These are phyloP conservation scores for Oryctes rhinoceros DNA, from an alignment of 1,140 invertebrate genomes.

Conservation along the genomic window DNA sequence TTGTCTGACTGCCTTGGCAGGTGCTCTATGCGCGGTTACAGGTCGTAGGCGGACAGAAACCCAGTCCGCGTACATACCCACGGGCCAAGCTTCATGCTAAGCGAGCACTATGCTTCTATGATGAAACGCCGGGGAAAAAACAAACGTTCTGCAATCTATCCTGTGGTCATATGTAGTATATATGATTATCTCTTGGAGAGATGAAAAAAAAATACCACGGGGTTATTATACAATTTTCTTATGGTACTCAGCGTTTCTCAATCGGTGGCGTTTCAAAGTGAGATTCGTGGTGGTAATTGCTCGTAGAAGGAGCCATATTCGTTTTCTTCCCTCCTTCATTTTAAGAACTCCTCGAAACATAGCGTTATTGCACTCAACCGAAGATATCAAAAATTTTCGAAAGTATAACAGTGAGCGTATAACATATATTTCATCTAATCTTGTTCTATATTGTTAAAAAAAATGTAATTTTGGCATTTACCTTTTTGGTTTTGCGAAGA, in stretches of 20 bases:
- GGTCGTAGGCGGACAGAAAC: conserved; percentile 34
- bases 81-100: conserved; percentile 10
- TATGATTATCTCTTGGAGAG: conserved; percentile 10
- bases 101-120: conserved; percentile 32
- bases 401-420: too few relatives aligned
- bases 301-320: too few relatives aligned
- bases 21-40: conserved; percentile 28
- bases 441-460: too few relatives aligned
- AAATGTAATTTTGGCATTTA: too few relatives aligned
- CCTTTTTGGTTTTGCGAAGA: too few relatives aligned
- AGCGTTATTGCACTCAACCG: too few relatives aligned
- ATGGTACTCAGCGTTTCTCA: neutral
- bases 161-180: conserved; percentile 18
- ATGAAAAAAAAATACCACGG: conserved; percentile 11
- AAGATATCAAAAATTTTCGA: too few relatives aligned
- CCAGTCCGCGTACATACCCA: conserved; percentile 28
- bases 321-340: too few relatives aligned
- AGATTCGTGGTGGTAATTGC: neutral
- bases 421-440: too few relatives aligned
- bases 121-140: conserved; percentile 28
- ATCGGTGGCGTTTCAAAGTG: neutral
- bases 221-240: conserved; percentile 20
- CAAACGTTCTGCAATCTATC: conserved; percentile 36
- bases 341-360: too few relatives aligned
- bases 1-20: conserved; percentile 30